Evolutionary conservation across 1,140 invertebrate genomes (phyloP).

Genomic region (Lordiphosa clarofinis): DNA sequence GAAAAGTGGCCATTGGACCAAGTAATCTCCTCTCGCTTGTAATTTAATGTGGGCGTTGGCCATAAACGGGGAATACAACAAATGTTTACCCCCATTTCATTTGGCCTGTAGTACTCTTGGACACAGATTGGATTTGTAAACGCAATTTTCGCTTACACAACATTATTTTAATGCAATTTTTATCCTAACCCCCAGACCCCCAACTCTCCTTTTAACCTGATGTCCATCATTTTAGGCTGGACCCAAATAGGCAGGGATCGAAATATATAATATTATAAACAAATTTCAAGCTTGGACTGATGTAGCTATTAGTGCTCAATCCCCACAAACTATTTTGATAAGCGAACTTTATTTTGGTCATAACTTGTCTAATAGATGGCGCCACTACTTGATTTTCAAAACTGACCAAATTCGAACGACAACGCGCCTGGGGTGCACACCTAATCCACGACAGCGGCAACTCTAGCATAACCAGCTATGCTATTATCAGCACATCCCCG

Average conservation of each 20-base stretch:
- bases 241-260: neutral
- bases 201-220: neutral
- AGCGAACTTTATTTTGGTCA: too few species aligned
- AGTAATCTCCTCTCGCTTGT: constrained; percentile 46
- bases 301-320: too few species aligned
- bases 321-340: too few species aligned
- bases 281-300: too few species aligned
- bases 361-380: too few species aligned
- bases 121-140: constrained; percentile 51
- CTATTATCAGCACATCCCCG: too few species aligned
- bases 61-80: constrained; percentile 33
- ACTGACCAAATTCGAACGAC: too few species aligned
- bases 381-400: too few species aligned
- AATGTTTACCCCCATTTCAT: constrained; percentile 1
- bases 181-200: neutral
- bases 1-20: constrained; percentile 40
- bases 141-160: constrained; percentile 49
- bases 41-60: constrained; percentile 62
- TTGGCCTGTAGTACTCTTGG: neutral
- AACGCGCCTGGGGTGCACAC: too few species aligned
- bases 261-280: too few species aligned
- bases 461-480: too few species aligned
- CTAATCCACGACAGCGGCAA: too few species aligned
- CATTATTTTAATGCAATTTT: constrained; percentile 54
- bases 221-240: constrained; percentile 16